Evolutionary conservation across 2,888 invertebrate species (phyloP).

Genomic region (Pseudococcus viburni): DNA sequence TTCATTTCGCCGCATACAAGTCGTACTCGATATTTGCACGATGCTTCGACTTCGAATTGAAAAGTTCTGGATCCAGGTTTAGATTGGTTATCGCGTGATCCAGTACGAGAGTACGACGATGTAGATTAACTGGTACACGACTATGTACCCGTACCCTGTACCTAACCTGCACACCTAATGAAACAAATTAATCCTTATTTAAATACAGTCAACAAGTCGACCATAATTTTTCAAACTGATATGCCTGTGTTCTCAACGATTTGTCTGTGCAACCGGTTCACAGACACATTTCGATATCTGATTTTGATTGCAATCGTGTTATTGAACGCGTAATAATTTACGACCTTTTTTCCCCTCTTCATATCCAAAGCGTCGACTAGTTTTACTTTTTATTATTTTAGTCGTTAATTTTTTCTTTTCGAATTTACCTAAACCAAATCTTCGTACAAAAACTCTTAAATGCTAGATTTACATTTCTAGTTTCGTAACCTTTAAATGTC

Average conservation of each 20-base stretch:
- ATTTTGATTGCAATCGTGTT: background rate
- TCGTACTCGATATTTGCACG: background rate
- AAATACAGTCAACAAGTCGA: background rate
- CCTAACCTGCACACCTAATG: background rate
- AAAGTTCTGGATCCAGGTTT: background rate
- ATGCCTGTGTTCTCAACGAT: background rate
- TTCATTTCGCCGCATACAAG: background rate
- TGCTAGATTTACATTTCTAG: background rate
- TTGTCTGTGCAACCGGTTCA: background rate
- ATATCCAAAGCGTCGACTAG: background rate
- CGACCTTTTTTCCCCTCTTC: background rate
- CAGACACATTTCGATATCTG: background rate
- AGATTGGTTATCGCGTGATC: background rate
- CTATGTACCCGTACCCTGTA: background rate
- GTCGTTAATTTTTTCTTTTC: background rate
- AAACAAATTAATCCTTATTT: slow-evolving; percentile 2
- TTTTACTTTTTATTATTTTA: slow-evolving; percentile 8
- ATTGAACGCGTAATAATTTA: background rate
- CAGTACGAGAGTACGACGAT: background rate
- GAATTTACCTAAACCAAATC: background rate
- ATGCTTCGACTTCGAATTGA: background rate
- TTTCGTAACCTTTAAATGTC: background rate
- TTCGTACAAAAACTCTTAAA: background rate
- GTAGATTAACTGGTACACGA: background rate
- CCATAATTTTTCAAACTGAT: background rate